phyloP scores from a whole-genome alignment of 92 coral and sea anemone genomes.

The Heliopora coerulea region DNA sequence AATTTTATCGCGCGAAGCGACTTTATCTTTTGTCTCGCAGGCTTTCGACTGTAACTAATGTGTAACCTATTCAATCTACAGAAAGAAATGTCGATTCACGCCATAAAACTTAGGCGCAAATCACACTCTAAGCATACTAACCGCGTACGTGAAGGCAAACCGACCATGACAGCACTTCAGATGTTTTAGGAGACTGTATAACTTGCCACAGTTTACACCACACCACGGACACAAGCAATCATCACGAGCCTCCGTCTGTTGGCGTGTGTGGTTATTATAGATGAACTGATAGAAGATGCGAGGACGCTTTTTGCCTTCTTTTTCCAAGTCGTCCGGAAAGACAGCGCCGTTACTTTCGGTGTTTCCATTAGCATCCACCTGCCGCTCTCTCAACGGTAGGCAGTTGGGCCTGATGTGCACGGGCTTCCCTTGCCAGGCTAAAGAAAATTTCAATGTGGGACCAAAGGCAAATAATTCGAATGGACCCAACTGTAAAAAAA shows the following conservation, averaged over 20 bases:
- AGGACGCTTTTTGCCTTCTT: constrained; percentile 63
- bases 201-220: constrained; percentile 80
- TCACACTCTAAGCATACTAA: constrained; percentile 52
- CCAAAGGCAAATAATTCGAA: constrained; percentile 97
- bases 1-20: no score
- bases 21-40: no score
- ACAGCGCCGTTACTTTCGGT: constrained; percentile 53
- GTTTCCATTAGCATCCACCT: constrained; percentile 47
- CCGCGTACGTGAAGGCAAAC: constrained; percentile 89
- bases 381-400: constrained; percentile 69
- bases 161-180: constrained; percentile 92
- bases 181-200: constrained; percentile 88
- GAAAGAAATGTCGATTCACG: no score
- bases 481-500: constrained; percentile 81
- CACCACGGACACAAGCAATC: constrained; percentile 97
- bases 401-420: constrained; percentile 66
- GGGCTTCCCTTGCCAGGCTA: constrained; percentile 86
- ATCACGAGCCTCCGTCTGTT: constrained; percentile 95
- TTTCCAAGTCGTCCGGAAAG: constrained; percentile 56
- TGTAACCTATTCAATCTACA: no score
- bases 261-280: constrained; percentile 92
- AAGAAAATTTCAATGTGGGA: constrained; percentile 87
- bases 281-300: constrained; percentile 93
- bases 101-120: no score
- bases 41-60: no score